These are phyloP conservation scores for Margaritifera margaritifera DNA, from an alignment of 2,888 invertebrate genomes.

Conservation along the genomic window DNA sequence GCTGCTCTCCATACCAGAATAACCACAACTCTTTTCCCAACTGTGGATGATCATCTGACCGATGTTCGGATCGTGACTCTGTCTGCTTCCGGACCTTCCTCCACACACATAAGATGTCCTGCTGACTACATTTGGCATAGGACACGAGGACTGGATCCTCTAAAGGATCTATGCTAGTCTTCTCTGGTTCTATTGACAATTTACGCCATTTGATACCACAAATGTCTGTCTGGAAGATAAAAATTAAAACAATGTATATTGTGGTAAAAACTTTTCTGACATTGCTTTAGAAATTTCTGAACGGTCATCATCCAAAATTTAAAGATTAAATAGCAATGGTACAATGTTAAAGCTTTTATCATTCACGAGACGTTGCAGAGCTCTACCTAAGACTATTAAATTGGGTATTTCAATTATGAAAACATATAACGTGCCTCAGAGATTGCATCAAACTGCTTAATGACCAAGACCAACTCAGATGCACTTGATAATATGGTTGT, in stretches of 20 bases:
- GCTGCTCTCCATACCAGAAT: constrained; percentile 96
- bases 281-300: too few species aligned
- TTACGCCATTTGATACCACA: constrained; percentile 99
- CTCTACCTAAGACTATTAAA: too few species aligned
- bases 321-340: too few species aligned
- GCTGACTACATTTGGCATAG: constrained; percentile 75
- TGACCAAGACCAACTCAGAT: too few species aligned
- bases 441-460: too few species aligned
- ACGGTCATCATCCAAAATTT: too few species aligned
- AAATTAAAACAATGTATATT: constrained; percentile 4
- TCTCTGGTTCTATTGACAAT: constrained; percentile 53
- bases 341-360: too few species aligned
- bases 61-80: constrained; percentile 38
- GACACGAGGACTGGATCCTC: constrained; percentile 74
- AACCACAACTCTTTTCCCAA: constrained; percentile 95
- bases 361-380: too few species aligned
- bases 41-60: constrained; percentile 52
- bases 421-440: too few species aligned
- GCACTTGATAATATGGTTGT: too few species aligned
- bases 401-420: too few species aligned
- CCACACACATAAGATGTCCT: constrained; percentile 98
- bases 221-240: constrained; percentile 91
- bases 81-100: constrained; percentile 80
- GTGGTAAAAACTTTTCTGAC: too few species aligned
- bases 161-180: constrained; percentile 51